Evolutionary conservation across 2,113 vertebrate species (phyloP).

Genomic region (Poeciliopsis occidentalis): DNA sequence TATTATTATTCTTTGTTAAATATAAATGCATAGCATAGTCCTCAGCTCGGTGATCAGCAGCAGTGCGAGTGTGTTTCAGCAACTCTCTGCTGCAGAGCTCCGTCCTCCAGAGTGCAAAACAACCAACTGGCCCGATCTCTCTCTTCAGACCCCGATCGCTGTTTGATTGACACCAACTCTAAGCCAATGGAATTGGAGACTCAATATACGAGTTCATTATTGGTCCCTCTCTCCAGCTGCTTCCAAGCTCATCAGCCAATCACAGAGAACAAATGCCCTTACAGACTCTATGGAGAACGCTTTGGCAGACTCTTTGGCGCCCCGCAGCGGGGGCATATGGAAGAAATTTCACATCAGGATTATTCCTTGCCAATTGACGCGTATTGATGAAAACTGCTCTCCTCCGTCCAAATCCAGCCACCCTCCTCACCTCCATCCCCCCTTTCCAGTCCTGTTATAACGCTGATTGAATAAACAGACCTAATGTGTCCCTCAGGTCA

Average conservation of each 20-base stretch:
- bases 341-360: conserved; percentile 40
- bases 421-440: background rate
- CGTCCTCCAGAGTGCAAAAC: conserved; percentile 62
- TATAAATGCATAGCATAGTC: background rate
- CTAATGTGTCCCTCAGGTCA: conserved; percentile 35
- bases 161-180: conserved; percentile 74
- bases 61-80: conserved; percentile 7
- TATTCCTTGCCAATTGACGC: conserved; percentile 50
- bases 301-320: conserved; percentile 65
- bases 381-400: conserved; percentile 57
- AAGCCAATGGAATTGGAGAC: conserved; percentile 65
- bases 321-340: conserved; percentile 72
- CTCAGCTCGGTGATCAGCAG: background rate
- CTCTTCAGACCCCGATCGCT: conserved; percentile 16
- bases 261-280: conserved; percentile 4
- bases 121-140: conserved; percentile 58
- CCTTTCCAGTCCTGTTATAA: conserved; percentile 57
- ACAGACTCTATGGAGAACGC: background rate
- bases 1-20: background rate
- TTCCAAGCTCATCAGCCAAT: conserved; percentile 52
- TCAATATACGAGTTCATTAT: conserved; percentile 20
- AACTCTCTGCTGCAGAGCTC: conserved; percentile 58
- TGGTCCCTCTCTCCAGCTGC: conserved; percentile 20
- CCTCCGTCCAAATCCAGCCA: conserved; percentile 37
- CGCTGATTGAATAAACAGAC: conserved; percentile 51